Base-by-base conservation (phyloP, 2,888 invertebrate genomes). In the Alitta virens region DNA sequence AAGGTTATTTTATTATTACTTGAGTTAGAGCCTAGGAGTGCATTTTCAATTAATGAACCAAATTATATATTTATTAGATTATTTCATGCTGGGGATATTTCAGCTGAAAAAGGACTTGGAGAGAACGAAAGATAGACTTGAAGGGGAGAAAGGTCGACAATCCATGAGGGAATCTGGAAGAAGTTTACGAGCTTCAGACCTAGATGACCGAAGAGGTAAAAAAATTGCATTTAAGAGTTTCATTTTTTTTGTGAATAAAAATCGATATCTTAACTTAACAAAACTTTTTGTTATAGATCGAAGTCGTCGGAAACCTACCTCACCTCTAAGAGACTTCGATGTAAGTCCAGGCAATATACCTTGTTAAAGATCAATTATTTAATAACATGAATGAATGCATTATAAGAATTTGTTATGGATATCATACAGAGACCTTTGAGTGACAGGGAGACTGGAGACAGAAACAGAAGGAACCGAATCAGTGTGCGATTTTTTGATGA, bases 61-160 rank as follows among this genome's bases (percentile, higher is more conserved):
- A n/a, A n/a, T n/a, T n/a, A n/a, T n/a, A n/a, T n/a, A n/a, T n/a
- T n/a, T n/a, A n/a, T n/a, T n/a, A n/a, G n/a, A n/a, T n/a, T n/a
- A n/a, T n/a, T n/a, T n/a, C n/a, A n/a, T n/a, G n/a, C n/a, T n/a
- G n/a, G 40, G 40, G 54, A 61, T 54, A 33, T 54, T 64, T 26
- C 64, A 78, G 78, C 60, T 78, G 51, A 66, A 75, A 50, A 74
- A 72, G 40, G 77, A 78, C 56, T 68, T 77, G 25, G 74, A 74
- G 43, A 69, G 71, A 26, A 78, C 78, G 0, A 67, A 72, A 18
- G 74, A 74, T 51, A 71, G 75, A 65, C 69, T 78, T n/a, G 61
- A 71, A 51, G 74, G 75, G 18, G 78, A 78, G 56, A 67, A 71
- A 56, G 60, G 68, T 21, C 40, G 61, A 14, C 27, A 46, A 1